A percentile compares a stretch with the other conserved stretches of the same genome.
Conservation (phyloP, 2,888 invertebrate species). For the Prosopocoilus inquinatus region DNA sequence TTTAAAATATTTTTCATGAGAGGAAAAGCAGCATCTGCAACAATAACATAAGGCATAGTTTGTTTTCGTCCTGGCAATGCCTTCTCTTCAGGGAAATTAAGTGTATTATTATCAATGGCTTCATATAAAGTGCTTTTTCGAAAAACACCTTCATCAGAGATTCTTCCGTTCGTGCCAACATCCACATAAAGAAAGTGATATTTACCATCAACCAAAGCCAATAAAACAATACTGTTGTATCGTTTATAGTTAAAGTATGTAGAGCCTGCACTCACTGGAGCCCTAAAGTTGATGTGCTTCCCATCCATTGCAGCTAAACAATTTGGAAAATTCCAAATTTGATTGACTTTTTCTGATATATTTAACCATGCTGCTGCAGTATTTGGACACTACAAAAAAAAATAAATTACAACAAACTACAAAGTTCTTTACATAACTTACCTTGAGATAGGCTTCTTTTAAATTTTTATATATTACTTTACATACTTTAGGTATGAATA, state of each 20-base stretch:
- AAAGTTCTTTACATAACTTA: slow-evolving; percentile 1
- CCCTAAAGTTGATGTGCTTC: slow-evolving; percentile 28
- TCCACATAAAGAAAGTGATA: slow-evolving; percentile 33
- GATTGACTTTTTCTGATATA: slow-evolving; percentile 9
- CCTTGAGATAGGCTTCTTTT: slow-evolving; percentile 9
- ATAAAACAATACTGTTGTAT: slow-evolving; percentile 31
- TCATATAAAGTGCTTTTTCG: slow-evolving; percentile 25
- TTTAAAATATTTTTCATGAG: slow-evolving; percentile 31
- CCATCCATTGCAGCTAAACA: slow-evolving; percentile 29
- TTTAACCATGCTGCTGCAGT: slow-evolving; percentile 5
- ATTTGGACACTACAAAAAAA: slow-evolving; percentile 7
- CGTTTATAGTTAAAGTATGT: slow-evolving; percentile 26
- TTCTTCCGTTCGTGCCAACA: slow-evolving; percentile 32
- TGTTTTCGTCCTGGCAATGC: slow-evolving; percentile 24
- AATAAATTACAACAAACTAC: slow-evolving; percentile 4
- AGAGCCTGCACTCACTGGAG: slow-evolving; percentile 28
- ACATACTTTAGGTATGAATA: slow-evolving; percentile 12
- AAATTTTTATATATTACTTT: slow-evolving; percentile 8
- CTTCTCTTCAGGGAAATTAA: slow-evolving; percentile 31
- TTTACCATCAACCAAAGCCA: slow-evolving; percentile 32
- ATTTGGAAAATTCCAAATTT: slow-evolving; percentile 31
- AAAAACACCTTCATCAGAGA: slow-evolving; percentile 34
- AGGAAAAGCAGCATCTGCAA: slow-evolving; percentile 37
- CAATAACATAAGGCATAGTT: slow-evolving; percentile 30
- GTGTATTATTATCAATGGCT: slow-evolving; percentile 23